These are phyloP conservation scores for Hylaeus volcanicus DNA, from an alignment of 1,140 invertebrate species.

Conservation along the genomic window DNA sequence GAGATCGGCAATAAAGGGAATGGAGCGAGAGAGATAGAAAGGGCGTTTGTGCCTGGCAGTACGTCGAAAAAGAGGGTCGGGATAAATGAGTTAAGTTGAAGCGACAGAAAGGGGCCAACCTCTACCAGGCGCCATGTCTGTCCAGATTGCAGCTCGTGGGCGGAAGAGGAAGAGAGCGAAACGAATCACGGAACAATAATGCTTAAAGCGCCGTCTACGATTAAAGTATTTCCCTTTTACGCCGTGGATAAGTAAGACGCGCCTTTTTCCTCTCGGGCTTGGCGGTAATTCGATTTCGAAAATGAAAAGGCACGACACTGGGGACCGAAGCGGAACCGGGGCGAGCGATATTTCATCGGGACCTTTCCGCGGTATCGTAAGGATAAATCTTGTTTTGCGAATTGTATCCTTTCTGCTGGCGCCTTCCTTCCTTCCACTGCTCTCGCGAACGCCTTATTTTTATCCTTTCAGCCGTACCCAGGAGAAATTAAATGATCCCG, in stretches of 20 bases:
- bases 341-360: constrained; percentile 24
- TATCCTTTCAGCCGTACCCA: too few species aligned
- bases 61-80: constrained; percentile 57
- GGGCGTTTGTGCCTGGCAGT: constrained; percentile 60
- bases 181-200: constrained; percentile 58
- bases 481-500: constrained; percentile 20
- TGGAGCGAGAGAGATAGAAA: not conserved
- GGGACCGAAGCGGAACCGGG: too few species aligned
- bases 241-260: constrained; percentile 13
- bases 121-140: constrained; percentile 58
- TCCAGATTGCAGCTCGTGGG: constrained; percentile 45
- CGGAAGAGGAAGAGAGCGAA: constrained; percentile 46
- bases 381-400: constrained; percentile 40
- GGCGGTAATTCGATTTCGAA: constrained; percentile 37
- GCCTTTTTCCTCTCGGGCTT: constrained; percentile 12
- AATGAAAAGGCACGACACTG: constrained; percentile 47
- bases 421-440: not conserved
- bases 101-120: constrained; percentile 47
- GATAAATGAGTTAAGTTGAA: constrained; percentile 62
- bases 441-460: not conserved
- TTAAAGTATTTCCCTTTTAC: constrained; percentile 51
- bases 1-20: not conserved
- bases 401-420: constrained; percentile 18
- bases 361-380: constrained; percentile 14
- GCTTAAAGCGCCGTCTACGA: constrained; percentile 34